Evolutionary conservation across 2,113 vertebrate species (phyloP).

Genomic region (Ivindomyrus marchei): DNA sequence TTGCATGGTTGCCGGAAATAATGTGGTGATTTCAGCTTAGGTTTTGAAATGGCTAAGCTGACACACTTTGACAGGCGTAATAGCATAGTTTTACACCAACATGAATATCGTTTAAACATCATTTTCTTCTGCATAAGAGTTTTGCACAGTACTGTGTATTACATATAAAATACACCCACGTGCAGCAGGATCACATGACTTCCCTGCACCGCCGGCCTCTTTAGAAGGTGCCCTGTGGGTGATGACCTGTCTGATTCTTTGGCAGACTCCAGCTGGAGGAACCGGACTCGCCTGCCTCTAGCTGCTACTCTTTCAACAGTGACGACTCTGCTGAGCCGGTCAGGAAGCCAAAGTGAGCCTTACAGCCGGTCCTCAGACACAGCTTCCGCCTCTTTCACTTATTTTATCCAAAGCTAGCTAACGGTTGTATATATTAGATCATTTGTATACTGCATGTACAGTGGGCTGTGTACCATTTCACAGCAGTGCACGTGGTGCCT

Average conservation of each 20-base stretch:
- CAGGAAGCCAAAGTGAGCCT: constrained; percentile 21
- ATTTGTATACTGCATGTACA: background rate
- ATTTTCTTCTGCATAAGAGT: background rate
- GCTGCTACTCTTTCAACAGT: constrained; percentile 17
- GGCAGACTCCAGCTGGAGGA: constrained; percentile 24
- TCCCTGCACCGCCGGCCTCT: background rate
- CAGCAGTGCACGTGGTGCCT: background rate
- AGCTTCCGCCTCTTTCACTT: background rate
- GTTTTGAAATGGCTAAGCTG: background rate
- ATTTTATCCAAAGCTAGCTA: background rate
- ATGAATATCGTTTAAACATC: background rate
- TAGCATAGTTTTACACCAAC: background rate
- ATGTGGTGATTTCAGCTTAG: no score
- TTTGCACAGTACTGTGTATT: background rate
- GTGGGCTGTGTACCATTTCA: background rate
- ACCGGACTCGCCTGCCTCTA: constrained; percentile 28
- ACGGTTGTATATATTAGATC: background rate
- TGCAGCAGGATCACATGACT: background rate
- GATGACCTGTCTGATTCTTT: background rate
- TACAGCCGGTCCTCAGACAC: no score
- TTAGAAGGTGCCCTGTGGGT: background rate
- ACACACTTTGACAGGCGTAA: background rate
- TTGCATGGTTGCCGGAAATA: no score
- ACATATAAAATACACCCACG: background rate
- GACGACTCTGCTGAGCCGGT: constrained; percentile 1